These are phyloP conservation scores for Sparidentex hasta DNA, from an alignment of 2,797 vertebrate species.

Conservation along the genomic window DNA sequence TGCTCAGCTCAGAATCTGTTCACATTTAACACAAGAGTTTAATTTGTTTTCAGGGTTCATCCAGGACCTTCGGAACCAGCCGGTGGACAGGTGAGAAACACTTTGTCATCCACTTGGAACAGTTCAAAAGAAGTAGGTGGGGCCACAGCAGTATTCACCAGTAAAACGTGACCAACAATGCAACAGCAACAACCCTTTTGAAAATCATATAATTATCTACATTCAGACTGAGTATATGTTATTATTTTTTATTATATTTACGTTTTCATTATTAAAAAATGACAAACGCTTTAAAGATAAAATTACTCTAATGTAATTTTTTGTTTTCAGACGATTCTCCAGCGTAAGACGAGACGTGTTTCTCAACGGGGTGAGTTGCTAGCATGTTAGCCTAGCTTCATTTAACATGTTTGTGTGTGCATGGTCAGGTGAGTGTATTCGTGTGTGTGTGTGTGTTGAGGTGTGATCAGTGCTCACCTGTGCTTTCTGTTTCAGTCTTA, in stretches of 20 bases:
- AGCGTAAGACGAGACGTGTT: conserved; percentile 96
- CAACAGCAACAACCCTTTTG: no score
- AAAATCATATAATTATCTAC: no score
- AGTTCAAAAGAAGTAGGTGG: conserved; percentile 1
- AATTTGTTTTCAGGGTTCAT: conserved; percentile 90
- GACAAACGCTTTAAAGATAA: neutral
- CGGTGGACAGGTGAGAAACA: conserved; percentile 93
- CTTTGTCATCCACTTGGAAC: neutral
- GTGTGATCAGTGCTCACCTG: conserved; percentile 5
- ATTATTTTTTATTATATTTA: no score
- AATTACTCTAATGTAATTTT: conserved; percentile 13
- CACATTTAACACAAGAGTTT: neutral
- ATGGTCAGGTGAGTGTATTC: no score
- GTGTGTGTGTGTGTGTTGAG: neutral
- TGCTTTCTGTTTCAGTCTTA: conserved; percentile 91
- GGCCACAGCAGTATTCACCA: neutral
- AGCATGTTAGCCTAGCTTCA: neutral
- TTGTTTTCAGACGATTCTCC: conserved; percentile 91
- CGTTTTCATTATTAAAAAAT: no score
- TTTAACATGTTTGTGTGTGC: no score
- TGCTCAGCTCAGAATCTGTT: neutral
- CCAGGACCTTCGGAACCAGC: conserved; percentile 95
- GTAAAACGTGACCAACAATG: neutral
- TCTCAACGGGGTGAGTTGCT: conserved; percentile 96
- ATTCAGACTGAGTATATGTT: no score